These are phyloP conservation scores for Scomber japonicus DNA, from an alignment of 2,113 vertebrate species.

Conservation along the genomic window DNA sequence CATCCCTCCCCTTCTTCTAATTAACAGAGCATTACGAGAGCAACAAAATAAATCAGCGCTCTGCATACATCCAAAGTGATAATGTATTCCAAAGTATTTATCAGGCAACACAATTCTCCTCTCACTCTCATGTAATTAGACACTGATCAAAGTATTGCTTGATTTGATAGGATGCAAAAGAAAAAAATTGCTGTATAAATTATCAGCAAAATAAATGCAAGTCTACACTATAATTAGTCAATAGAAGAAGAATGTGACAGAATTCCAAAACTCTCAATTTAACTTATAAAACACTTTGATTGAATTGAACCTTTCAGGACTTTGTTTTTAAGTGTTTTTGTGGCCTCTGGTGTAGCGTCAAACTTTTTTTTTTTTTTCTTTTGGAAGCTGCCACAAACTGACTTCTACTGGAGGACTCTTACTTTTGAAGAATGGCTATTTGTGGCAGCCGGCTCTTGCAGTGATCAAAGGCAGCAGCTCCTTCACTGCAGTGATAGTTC, in stretches of 20 bases:
- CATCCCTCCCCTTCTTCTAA: conserved; percentile 77
- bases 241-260: conserved; percentile 37
- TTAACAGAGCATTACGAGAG: conserved; percentile 79
- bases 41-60: conserved; percentile 77
- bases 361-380: not conserved
- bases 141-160: conserved; percentile 79
- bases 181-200: conserved; percentile 61
- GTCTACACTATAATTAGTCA: conserved; percentile 36
- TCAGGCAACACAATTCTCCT: conserved; percentile 53
- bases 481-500: conserved; percentile 35
- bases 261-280: conserved; percentile 28
- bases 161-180: conserved; percentile 68
- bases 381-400: conserved; percentile 28
- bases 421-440: conserved; percentile 34
- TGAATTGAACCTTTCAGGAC: not conserved
- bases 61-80: conserved; percentile 59
- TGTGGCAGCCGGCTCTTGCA: conserved; percentile 22
- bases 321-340: conserved; percentile 24
- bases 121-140: conserved; percentile 73
- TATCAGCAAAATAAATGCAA: conserved; percentile 57
- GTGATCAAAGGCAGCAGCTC: conserved; percentile 65
- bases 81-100: conserved; percentile 68
- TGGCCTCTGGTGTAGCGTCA: conserved; percentile 34
- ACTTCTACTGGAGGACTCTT: conserved; percentile 12
- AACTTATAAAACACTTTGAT: conserved; percentile 14